phyloP scores from a whole-genome alignment of 2,888 invertebrate species.

The Siphlonurus alternatus region DNA sequence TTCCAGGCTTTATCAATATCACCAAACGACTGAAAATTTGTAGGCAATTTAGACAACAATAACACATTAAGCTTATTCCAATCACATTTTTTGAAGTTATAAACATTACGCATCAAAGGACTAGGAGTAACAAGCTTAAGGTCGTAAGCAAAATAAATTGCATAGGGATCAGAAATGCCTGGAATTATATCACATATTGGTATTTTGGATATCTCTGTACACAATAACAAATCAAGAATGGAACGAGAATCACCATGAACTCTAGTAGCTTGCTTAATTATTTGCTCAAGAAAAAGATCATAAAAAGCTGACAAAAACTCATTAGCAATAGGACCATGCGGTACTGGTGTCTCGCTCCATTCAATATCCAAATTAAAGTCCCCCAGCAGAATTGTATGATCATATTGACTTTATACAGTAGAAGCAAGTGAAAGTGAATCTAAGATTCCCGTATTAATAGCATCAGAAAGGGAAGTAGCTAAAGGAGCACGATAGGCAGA shows the following conservation, averaged over 20 bases:
- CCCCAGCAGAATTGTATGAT: background rate
- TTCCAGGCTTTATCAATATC: background rate
- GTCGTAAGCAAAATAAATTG: background rate
- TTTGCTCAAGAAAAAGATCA: background rate
- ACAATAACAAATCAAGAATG: background rate
- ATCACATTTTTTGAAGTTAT: background rate
- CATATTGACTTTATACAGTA: background rate
- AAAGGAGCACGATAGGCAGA: background rate
- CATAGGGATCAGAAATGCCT: background rate
- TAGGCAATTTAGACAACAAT: background rate
- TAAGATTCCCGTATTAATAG: background rate
- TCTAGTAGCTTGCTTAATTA: background rate
- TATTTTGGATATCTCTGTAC: background rate
- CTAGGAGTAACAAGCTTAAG: background rate
- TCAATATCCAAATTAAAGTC: background rate
- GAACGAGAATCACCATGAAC: background rate
- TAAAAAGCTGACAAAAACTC: background rate
- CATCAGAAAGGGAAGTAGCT: background rate
- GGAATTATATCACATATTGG: background rate
- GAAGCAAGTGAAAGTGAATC: background rate
- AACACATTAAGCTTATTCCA: background rate
- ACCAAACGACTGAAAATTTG: background rate
- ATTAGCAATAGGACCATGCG: background rate
- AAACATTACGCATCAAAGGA: background rate
- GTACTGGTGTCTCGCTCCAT: background rate